phyloP scores from a whole-genome alignment of 2,113 vertebrate species.

The Dicrurus megarhynchus region DNA sequence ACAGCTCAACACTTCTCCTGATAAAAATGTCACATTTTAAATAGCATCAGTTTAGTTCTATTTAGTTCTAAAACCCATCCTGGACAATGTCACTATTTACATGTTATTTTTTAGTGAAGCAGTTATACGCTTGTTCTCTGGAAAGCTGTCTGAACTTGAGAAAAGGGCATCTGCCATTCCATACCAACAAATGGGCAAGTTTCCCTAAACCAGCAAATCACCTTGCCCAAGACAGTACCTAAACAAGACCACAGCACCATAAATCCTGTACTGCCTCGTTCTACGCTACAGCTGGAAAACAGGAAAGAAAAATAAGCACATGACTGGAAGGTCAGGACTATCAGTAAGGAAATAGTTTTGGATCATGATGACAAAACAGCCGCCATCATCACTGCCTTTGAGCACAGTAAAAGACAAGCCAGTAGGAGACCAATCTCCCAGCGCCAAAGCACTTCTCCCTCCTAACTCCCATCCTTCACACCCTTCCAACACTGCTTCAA shows the following conservation, averaged over 20 bases:
- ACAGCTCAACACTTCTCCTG: not conserved
- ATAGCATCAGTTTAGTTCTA: not conserved
- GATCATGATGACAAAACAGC: not conserved
- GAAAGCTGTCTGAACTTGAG: not conserved
- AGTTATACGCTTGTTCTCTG: not conserved
- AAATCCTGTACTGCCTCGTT: not conserved
- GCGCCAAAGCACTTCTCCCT: not conserved
- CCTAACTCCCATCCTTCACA: not conserved
- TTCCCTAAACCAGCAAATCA: not conserved
- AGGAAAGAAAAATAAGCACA: not conserved
- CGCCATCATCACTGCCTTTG: not conserved
- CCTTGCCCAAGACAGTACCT: not conserved
- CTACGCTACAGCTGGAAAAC: not conserved
- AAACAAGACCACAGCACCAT: not conserved
- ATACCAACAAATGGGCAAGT: not conserved
- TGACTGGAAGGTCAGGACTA: not conserved
- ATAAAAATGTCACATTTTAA: conserved; percentile 15
- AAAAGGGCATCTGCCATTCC: not conserved
- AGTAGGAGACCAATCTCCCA: not conserved
- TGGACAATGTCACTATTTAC: not conserved
- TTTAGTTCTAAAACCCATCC: not conserved
- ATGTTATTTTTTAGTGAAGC: not conserved
- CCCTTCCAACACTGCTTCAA: not conserved
- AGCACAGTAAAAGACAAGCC: not conserved
- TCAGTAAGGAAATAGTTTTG: not conserved